Percentiles rank a stretch among this genome's conserved stretches.
Evolutionary conservation across 2,797 vertebrate genomes (phyloP).

Genomic region (Linurgus olivaceus): DNA sequence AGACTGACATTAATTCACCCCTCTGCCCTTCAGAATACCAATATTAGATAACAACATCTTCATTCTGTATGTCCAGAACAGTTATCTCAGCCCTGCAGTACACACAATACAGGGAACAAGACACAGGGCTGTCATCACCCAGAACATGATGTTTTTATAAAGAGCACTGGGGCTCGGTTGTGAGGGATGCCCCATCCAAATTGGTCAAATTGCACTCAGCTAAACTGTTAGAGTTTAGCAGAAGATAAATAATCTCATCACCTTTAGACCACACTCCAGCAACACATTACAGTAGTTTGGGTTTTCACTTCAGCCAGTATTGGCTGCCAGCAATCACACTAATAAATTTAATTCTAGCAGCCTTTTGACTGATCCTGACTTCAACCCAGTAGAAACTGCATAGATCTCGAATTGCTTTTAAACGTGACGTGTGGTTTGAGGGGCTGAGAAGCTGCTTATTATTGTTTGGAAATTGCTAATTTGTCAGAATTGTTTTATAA

Average conservation of each 20-base stretch:
- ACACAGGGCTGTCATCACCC: neutral
- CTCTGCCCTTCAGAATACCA: neutral
- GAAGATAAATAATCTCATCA: neutral
- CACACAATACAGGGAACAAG: neutral
- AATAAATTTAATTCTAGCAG: neutral
- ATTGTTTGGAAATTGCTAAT: neutral
- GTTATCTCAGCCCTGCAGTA: neutral
- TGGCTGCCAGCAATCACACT: neutral
- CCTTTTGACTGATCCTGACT: neutral
- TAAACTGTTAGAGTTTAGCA: neutral
- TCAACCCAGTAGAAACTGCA: neutral
- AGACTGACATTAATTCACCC: neutral
- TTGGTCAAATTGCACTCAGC: neutral
- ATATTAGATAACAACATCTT: neutral
- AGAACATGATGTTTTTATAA: neutral
- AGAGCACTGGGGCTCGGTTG: neutral
- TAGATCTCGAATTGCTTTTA: neutral
- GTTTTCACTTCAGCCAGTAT: neutral
- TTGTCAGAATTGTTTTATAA: neutral
- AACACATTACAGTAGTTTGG: neutral
- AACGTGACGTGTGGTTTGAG: neutral
- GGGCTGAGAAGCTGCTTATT: neutral
- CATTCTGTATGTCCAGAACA: neutral
- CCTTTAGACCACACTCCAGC: neutral
- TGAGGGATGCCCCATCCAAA: neutral